These are phyloP conservation scores for Denticeps clupeoides DNA, from an alignment of 2,797 vertebrate species.

Conservation along the genomic window DNA sequence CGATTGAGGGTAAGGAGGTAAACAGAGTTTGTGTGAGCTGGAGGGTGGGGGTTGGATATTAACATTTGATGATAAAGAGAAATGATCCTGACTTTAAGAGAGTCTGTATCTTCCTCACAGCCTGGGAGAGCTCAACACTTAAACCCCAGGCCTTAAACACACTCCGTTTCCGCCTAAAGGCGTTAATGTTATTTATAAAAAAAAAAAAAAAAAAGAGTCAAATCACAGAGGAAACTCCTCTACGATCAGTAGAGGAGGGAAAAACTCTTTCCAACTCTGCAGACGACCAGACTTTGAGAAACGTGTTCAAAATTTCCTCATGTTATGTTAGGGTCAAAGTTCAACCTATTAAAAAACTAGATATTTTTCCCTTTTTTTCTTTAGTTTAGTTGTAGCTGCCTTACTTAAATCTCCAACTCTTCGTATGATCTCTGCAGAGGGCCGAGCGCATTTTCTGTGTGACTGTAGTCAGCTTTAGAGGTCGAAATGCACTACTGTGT, in stretches of 20 bases:
- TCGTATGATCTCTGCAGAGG: conserved; percentile 55
- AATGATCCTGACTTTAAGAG: conserved; percentile 67
- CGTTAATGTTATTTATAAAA: conserved; percentile 51
- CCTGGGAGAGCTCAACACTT: conserved; percentile 68
- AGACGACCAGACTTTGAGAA: too few relatives aligned
- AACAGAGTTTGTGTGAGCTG: conserved; percentile 26
- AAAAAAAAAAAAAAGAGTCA: conserved; percentile 52
- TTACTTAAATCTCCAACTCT: conserved; percentile 72
- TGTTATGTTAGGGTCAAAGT: too few relatives aligned
- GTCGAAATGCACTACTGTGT: conserved; percentile 69
- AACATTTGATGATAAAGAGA: conserved; percentile 71
- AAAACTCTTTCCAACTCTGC: too few relatives aligned
- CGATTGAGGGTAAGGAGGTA: conserved; percentile 36
- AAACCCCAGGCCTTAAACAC: conserved; percentile 73
- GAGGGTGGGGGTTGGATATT: conserved; percentile 33
- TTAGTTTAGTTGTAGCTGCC: conserved; percentile 74
- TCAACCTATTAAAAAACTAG: neutral
- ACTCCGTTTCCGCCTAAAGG: conserved; percentile 70
- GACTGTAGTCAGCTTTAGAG: conserved; percentile 70
- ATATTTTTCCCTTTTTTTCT: conserved; percentile 22
- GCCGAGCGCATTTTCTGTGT: conserved; percentile 55
- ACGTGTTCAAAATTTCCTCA: too few relatives aligned
- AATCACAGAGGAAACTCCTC: conserved; percentile 49
- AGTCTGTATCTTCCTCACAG: conserved; percentile 70
- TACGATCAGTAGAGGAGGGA: conserved; percentile 16